A percentile compares a stretch with the other conserved stretches of the same genome.
Conservation (phyloP, 2,888 invertebrate species). For the Herminia tarsipennalis region DNA sequence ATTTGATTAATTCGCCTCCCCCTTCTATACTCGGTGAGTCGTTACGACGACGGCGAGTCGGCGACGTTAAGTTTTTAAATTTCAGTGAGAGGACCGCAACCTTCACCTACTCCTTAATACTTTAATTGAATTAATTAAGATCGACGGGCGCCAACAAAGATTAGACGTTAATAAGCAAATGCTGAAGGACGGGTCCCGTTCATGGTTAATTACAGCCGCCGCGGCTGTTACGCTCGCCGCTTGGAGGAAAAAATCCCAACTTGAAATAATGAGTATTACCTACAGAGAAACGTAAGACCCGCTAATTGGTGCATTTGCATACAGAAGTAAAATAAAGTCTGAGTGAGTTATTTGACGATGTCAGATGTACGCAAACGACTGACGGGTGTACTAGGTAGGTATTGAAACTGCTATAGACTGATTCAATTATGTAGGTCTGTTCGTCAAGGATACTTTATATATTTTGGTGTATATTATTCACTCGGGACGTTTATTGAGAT, state of each 20-base stretch:
- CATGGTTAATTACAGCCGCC: constrained; percentile 71
- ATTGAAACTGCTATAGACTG: constrained; percentile 31
- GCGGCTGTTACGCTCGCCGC: constrained; percentile 57
- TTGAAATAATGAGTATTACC: constrained; percentile 80
- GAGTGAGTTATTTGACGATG: constrained; percentile 77
- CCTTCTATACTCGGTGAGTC: constrained; percentile 83
- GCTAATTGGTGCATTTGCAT: constrained; percentile 84
- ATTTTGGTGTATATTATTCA: constrained; percentile 36
- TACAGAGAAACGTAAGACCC: constrained; percentile 74
- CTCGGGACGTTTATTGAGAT: constrained; percentile 1
- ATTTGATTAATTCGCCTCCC: constrained; percentile 86
- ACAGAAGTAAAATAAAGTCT: constrained; percentile 75
- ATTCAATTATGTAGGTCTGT: constrained; percentile 18
- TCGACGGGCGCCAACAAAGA: constrained; percentile 74
- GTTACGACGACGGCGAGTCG: constrained; percentile 69
- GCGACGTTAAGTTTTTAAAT: constrained; percentile 84
- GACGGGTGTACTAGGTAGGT: constrained; percentile 31
- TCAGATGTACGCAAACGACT: constrained; percentile 58
- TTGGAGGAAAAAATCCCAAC: constrained; percentile 69
- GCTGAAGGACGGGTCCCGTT: constrained; percentile 75
- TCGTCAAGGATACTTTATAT: constrained; percentile 32
- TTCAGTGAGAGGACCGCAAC: constrained; percentile 80
- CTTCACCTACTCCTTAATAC: constrained; percentile 82
- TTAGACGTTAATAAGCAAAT: constrained; percentile 82
- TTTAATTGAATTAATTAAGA: constrained; percentile 83